Evolutionary conservation across 2,888 invertebrate genomes (phyloP).

Genomic region (Leptopilina syphax): DNA sequence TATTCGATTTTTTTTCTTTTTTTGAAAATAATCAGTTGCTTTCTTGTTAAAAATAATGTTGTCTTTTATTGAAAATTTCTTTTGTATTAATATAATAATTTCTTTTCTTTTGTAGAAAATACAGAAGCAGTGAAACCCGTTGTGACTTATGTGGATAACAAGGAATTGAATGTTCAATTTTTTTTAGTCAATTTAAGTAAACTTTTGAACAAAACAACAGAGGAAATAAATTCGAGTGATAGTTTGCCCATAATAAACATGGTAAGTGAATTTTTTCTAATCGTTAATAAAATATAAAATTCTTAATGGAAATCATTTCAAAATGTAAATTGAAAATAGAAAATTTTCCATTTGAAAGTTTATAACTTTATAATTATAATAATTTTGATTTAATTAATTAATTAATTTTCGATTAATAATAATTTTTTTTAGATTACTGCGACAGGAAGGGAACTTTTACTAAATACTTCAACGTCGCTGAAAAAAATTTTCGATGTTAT

Average conservation of each 20-base stretch:
- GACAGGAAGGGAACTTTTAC: slow-evolving; percentile 68
- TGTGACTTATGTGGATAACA: slow-evolving; percentile 65
- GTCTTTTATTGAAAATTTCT: slow-evolving; percentile 14
- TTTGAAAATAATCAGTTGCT: background rate
- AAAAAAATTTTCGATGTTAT: slow-evolving; percentile 69
- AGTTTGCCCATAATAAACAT: slow-evolving; percentile 69
- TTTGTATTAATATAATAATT: background rate
- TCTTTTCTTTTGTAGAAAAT: slow-evolving; percentile 67
- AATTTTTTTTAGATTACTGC: slow-evolving; percentile 64
- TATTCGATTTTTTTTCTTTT: no score
- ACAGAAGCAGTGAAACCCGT: slow-evolving; percentile 72
- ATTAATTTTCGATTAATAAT: no score
- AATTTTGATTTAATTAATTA: no score
- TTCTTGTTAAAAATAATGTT: slow-evolving; percentile 23
- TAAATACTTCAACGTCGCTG: slow-evolving; percentile 68
- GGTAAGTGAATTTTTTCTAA: slow-evolving; percentile 57
- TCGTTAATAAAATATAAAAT: no score
- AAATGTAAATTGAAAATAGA: no score
- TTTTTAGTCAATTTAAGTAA: slow-evolving; percentile 65
- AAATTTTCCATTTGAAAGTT: background rate
- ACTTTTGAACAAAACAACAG: slow-evolving; percentile 64
- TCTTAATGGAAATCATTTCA: no score
- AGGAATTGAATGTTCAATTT: slow-evolving; percentile 69
- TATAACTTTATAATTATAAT: no score
- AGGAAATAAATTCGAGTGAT: slow-evolving; percentile 68